Evolutionary conservation across 2,888 invertebrate species (phyloP), one percentile per base, ranked within the genome.

Genomic region (Acholoe squamosa): DNA sequence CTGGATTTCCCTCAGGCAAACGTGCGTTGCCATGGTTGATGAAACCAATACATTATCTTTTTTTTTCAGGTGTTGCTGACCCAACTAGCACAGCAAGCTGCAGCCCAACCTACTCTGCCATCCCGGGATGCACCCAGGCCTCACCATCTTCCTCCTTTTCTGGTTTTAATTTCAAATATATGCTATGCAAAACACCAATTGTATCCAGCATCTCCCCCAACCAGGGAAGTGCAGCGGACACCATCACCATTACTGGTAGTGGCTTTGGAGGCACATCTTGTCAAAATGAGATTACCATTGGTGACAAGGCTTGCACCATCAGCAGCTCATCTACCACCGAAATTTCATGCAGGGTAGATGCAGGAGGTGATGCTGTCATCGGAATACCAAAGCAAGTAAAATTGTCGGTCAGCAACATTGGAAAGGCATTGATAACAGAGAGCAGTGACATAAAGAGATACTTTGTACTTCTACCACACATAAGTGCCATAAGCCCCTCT

Each of bases 181-280:
- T 80, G 61, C 43, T 16, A 10, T 90, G 90, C 31, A 61, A 84
- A 31, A 90, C 90, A 22, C 90, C 90, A 34, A 28, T 12, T 12
- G 43, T 90, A 5, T 34, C 61, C 31, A 25, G 52, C 56, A 34
- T 90, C 43, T 33, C 56, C 14, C 90, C 90, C 0, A 67, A 3
- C 22, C 31, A 84, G 19, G 90, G 90, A 22, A 61, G 76, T 22
- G 86, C 84, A 7, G n/a, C 43, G 5, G 95, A 94, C 12, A 93
- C 94, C 7, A 91, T 92, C n/a, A 95, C 95, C 12, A 93, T 95
- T 43, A 91, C 94, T 7, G 95, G 95, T 25, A 91, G 93, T n/a
- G 94, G 94, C 77, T 95, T 95, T 92, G 94, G 95, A 19, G 25
- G 88, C 19, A 43, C 51, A 0, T 7, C 52, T 7, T 90, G 90